A percentile compares a stretch with the other conserved stretches of the same genome.
Evolutionary conservation across 2,888 invertebrate genomes (phyloP).

Genomic region (Hyalella azteca): DNA sequence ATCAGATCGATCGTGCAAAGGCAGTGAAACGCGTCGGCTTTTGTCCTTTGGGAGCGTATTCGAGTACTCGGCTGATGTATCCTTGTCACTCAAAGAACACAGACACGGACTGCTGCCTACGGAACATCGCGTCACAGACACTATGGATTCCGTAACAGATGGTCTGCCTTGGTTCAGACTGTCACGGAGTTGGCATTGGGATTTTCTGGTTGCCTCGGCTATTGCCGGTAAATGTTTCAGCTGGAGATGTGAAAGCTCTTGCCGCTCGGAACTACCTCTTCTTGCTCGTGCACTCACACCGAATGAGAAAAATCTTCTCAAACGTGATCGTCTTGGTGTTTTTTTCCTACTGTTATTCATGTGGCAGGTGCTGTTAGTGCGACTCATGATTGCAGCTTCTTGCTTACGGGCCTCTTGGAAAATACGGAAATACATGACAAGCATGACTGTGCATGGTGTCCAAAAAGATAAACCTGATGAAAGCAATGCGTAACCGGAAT

Average conservation of each 20-base stretch:
- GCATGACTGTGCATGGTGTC: constrained; percentile 58
- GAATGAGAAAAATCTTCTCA: constrained; percentile 6
- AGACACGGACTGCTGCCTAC: constrained; percentile 15
- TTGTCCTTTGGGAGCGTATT: constrained; percentile 19
- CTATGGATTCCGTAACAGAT: constrained; percentile 11
- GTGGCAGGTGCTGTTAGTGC: constrained; percentile 54
- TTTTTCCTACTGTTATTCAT: constrained; percentile 47
- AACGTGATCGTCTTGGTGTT: constrained; percentile 9
- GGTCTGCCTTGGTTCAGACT: background rate
- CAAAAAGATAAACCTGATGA: constrained; percentile 58
- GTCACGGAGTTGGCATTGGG: background rate
- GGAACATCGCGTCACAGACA: constrained; percentile 15
- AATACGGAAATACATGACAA: constrained; percentile 67
- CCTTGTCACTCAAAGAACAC: constrained; percentile 25
- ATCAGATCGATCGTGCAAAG: background rate
- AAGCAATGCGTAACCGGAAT: constrained; percentile 54
- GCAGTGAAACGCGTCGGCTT: constrained; percentile 4
- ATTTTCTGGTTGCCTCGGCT: background rate
- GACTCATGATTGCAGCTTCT: constrained; percentile 55
- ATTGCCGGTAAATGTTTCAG: background rate
- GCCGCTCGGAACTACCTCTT: background rate
- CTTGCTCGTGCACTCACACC: background rate
- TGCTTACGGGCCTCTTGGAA: constrained; percentile 78
- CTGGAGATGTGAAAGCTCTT: background rate
- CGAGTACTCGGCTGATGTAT: background rate